Evolutionary conservation across 2,113 vertebrate genomes (phyloP), one percentile per base, ranked within the genome.

Genomic region (Pseudolaguvia tuberculata): DNA sequence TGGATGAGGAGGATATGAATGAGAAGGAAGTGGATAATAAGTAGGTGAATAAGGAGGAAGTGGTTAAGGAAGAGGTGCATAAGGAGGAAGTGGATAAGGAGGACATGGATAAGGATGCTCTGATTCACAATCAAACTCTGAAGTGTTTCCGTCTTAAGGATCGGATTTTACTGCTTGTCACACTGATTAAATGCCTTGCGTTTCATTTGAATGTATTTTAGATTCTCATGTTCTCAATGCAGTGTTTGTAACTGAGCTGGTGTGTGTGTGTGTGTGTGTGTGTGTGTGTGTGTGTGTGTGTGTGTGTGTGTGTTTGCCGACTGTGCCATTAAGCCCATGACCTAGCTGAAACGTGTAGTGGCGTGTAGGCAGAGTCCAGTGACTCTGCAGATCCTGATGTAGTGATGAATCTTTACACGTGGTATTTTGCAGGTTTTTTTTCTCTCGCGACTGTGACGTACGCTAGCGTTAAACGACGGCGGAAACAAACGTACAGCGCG

Each of bases 141-240:
- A 42, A 4, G 4, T 42, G 8, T 8, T 1, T 42, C 39, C 7
- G 39, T 8, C 39, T 42, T 8, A 42, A 42, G 39, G 1, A 9
- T 42, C 7, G 9, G 1, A 7, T 25, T 21, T 12, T 25, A 65
- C 1, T 20, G 14, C n/a, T 6, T 12, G 2, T 45, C 70, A 17
- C 4, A 5, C 70, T 8, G 23, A 31, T n/a, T n/a, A 20, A 48
- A 62, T 31, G 62, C 51, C 62, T 65, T 53, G 21, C 15, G 29
- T 76, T 76, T 62, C 25, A 59, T 76, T 53, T 53, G 66, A 76
- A 76, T 76, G 66, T 76, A 70, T 76, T 62, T 70, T 27, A 52
- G 56, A 70, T 25, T 29, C 18, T 75, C 39, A 25, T 75, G 73
- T 68, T 75, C 63, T 67, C 13, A 35, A 76, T 70, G 74, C 74